These are phyloP conservation scores for Lydus trimaculatus DNA, from an alignment of 2,888 invertebrate genomes.

Conservation along the genomic window DNA sequence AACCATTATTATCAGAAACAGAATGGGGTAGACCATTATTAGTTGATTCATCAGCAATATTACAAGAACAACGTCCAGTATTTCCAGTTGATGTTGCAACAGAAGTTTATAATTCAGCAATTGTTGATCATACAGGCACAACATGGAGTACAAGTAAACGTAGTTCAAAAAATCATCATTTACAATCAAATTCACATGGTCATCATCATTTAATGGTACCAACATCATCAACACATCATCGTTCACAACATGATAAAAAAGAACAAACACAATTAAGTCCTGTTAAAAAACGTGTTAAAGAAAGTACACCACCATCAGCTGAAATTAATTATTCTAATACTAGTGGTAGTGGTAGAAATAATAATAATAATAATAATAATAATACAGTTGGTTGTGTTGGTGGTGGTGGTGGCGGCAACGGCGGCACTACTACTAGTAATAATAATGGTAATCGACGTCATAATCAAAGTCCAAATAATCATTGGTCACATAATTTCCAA, in stretches of 20 bases:
- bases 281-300: conserved; percentile 96
- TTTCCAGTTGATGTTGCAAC: conserved; percentile 67
- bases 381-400: no score
- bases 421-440: neutral
- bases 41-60: conserved; percentile 77
- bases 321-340: conserved; percentile 48
- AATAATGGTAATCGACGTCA: conserved; percentile 43
- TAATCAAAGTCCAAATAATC: conserved; percentile 52
- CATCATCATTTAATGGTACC: conserved; percentile 57
- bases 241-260: conserved; percentile 74
- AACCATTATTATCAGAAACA: conserved; percentile 67
- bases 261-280: conserved; percentile 92
- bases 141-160: conserved; percentile 59
- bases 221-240: conserved; percentile 51
- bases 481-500: conserved; percentile 60
- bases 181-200: conserved; percentile 63
- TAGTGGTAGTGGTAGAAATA: conserved; percentile 11
- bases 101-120: conserved; percentile 66
- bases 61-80: conserved; percentile 72
- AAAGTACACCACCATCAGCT: conserved; percentile 86
- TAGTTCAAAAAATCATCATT: conserved; percentile 67
- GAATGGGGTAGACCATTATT: conserved; percentile 79
- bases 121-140: conserved; percentile 63
- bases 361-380: neutral
- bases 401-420: no score